Base-by-base conservation (phyloP, 1,140 invertebrate species). In the Dinoponera quadriceps region DNA sequence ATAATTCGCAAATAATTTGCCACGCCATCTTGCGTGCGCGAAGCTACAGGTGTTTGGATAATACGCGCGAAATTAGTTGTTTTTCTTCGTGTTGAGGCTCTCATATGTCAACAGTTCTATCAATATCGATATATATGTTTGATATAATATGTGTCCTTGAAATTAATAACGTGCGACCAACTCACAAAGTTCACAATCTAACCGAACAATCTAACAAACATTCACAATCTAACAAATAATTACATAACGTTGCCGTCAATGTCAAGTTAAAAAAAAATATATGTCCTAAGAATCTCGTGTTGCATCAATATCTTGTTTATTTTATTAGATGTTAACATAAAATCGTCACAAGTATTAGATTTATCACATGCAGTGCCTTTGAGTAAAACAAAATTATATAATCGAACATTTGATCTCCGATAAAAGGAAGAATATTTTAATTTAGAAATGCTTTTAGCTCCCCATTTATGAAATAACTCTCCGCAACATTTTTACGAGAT, bases 1-100 rank as follows among this genome's bases (percentile, higher is more conserved):
- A 74, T 62, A 73, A 82, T 60, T 78, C 51, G n/a, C 25, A 49
- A 81, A 81, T 74, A 73, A 60, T 81, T 73, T 74, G 38, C 54
- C 66, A 73, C 54, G 55, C 14, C 25, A 62, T 74, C 38, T 82
- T 74, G 59, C 69, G 57, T 82, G 69, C 48, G 18, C 68, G 49
- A 65, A 59, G 73, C 9, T 78, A 29, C 60, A 82, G 27, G 44
- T 62, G 44, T 73, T 82, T 74, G 57, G 29, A 62, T 62, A 75
- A 65, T 65, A 78, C 7, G 57, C 49, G 81, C 72, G 49, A 83
- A 83, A 75, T 77, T 57, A 83, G 33, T 74, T 74, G n/a, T 18
- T 65, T 14, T 66, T 66, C 11, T 75, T 63, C 18, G 4, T 66
- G 22, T 48, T 16, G n/a, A 18, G 9, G 9, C 11, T 80, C 11